Conservation (phyloP, 2,113 vertebrate species). For the Apaloderma vittatum region DNA sequence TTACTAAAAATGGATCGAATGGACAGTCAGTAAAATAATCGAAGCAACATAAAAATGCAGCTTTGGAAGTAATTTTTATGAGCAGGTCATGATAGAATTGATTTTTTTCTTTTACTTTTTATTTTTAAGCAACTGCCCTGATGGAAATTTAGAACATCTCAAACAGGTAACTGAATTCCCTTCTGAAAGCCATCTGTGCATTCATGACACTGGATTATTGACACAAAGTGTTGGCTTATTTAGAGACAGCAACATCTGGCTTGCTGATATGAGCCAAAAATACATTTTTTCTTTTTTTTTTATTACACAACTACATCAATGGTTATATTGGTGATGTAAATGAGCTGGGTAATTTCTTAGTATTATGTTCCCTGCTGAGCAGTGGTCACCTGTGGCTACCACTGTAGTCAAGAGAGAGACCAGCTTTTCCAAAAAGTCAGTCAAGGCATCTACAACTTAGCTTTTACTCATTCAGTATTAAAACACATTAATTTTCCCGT, state of each 20-base stretch:
- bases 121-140: neutral
- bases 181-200: neutral
- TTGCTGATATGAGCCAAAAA: neutral
- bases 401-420: neutral
- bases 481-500: neutral
- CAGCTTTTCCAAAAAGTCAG: neutral
- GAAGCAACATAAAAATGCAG: neutral
- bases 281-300: neutral
- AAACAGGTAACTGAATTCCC: neutral
- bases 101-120: neutral
- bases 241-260: constrained; percentile 2
- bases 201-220: neutral
- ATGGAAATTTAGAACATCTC: neutral
- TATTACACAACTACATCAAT: neutral
- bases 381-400: neutral
- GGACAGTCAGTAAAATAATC: neutral
- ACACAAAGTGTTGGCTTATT: neutral
- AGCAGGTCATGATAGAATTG: neutral
- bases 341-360: neutral
- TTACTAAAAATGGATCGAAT: fast-evolving
- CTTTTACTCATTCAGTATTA: neutral
- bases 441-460: neutral
- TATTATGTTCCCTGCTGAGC: neutral
- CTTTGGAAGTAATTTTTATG: neutral
- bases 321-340: neutral